Conservation (phyloP, 1,140 invertebrate species). For the Lucilia sericata region DNA sequence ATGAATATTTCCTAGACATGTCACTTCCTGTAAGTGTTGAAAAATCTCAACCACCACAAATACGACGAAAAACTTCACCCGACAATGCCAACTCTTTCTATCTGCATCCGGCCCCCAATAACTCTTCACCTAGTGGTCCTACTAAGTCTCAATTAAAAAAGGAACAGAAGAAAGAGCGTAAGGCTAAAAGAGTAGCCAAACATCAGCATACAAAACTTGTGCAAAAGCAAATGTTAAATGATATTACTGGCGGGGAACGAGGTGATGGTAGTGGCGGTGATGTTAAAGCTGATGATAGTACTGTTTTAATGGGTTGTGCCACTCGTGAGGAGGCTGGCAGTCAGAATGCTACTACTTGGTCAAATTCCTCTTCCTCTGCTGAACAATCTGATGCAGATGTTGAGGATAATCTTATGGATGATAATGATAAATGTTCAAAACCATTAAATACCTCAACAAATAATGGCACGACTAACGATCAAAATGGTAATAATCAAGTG, state of each 20-base stretch:
- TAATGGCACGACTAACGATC: slow-evolving; percentile 50
- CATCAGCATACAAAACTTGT: slow-evolving; percentile 55
- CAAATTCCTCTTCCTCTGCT: slow-evolving; percentile 67
- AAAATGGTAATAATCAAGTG: slow-evolving; percentile 63
- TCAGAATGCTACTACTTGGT: slow-evolving; percentile 47
- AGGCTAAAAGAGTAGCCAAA: slow-evolving; percentile 65
- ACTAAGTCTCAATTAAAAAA: slow-evolving; percentile 79
- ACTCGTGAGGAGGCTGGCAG: not conserved
- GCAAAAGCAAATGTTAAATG: slow-evolving; percentile 20
- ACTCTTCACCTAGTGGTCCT: slow-evolving; percentile 55
- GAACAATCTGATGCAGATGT: slow-evolving; percentile 82
- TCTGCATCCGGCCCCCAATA: slow-evolving; percentile 54
- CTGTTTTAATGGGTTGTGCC: slow-evolving; percentile 7
- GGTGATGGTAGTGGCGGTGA: slow-evolving; percentile 37
- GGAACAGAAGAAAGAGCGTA: slow-evolving; percentile 74
- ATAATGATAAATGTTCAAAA: slow-evolving; percentile 41
- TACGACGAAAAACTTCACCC: slow-evolving; percentile 69
- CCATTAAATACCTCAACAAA: slow-evolving; percentile 14
- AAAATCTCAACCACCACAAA: slow-evolving; percentile 75
- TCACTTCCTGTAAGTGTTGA: slow-evolving; percentile 87
- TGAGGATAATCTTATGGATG: slow-evolving; percentile 81
- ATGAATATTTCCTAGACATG: slow-evolving; percentile 94
- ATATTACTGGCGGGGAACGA: not conserved
- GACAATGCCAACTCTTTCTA: slow-evolving; percentile 57
- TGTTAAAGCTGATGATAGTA: not conserved